Evolutionary conservation across 1,140 invertebrate species (phyloP).

Genomic region (Cephus cinctus): DNA sequence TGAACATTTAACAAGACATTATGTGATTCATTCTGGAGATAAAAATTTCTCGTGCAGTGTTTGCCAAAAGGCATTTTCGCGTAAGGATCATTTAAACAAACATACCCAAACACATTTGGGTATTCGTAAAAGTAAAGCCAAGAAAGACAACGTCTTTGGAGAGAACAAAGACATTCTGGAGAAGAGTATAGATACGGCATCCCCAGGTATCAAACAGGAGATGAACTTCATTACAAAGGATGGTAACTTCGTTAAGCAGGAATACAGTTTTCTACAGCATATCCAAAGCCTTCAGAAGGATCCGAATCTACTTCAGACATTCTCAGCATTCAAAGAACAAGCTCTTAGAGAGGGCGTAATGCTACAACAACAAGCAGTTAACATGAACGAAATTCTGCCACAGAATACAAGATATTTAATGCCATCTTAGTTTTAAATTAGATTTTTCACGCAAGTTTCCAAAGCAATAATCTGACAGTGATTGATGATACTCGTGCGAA

Average conservation of each 20-base stretch:
- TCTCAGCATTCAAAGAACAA: conserved; percentile 48
- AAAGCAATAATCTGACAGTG: conserved; percentile 15
- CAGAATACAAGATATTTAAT: conserved; percentile 54
- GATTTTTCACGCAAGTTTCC: conserved; percentile 11
- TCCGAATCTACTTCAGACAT: conserved; percentile 43
- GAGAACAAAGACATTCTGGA: conserved; percentile 35
- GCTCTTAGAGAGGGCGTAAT: conserved; percentile 39
- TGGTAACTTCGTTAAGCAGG: conserved; percentile 39
- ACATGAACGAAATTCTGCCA: conserved; percentile 52
- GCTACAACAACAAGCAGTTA: conserved; percentile 45
- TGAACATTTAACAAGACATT: conserved; percentile 57
- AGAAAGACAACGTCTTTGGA: conserved; percentile 39
- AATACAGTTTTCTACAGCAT: conserved; percentile 43
- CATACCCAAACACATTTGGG: conserved; percentile 59
- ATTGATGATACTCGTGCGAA: too few species aligned
- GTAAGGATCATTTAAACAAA: conserved; percentile 75
- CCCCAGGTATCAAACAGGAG: conserved; percentile 35
- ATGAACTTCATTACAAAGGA: conserved; percentile 43
- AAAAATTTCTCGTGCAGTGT: conserved; percentile 72
- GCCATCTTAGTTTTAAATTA: conserved; percentile 44
- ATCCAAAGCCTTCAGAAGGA: conserved; percentile 50
- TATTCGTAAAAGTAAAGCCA: conserved; percentile 40
- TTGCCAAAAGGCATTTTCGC: conserved; percentile 74
- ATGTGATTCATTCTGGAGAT: conserved; percentile 56
- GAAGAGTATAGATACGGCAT: conserved; percentile 26